These are phyloP conservation scores for Scaptodrosophila latifasciaeformis DNA, from an alignment of 2,888 invertebrate genomes.

Conservation along the genomic window DNA sequence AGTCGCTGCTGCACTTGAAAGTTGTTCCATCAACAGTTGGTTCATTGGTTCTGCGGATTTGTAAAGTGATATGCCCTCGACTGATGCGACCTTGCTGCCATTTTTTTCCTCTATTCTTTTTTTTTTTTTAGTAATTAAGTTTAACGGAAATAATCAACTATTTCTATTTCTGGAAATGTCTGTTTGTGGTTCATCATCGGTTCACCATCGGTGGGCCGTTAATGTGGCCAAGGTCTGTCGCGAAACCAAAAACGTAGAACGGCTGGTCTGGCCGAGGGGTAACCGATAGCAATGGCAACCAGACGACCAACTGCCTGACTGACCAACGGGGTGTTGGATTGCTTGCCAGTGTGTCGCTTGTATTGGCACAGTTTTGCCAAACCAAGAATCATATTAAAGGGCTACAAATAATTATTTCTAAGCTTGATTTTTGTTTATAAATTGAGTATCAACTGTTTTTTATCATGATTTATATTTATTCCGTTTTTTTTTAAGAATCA, in stretches of 20 bases:
- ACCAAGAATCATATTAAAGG: not conserved
- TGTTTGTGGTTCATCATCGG: constrained; percentile 1
- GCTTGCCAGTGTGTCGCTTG: constrained; percentile 13
- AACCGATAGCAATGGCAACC: constrained; percentile 36
- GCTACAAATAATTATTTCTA: no score
- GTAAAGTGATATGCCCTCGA: constrained; percentile 33
- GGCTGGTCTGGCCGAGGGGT: constrained; percentile 35
- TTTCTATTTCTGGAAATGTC: constrained; percentile 14
- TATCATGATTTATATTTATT: constrained; percentile 35
- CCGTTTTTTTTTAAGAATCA: no score
- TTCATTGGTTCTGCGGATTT: constrained; percentile 12
- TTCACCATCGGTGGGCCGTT: constrained; percentile 26
- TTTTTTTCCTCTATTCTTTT: not conserved
- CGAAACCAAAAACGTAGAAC: constrained; percentile 51
- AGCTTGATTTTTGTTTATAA: not conserved
- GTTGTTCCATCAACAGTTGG: constrained; percentile 29
- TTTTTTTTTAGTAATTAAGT: constrained; percentile 39
- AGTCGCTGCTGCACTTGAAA: constrained; percentile 5
- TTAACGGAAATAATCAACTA: constrained; percentile 56
- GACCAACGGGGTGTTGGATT: constrained; percentile 41
- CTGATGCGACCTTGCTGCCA: constrained; percentile 38
- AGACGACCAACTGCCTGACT: no score
- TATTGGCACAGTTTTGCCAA: not conserved
- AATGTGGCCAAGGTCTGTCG: constrained; percentile 62
- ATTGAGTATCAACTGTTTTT: constrained; percentile 3